Evolutionary conservation across 2,888 invertebrate species (phyloP), one percentile per base, ranked within the genome.

Genomic region (Melieria crassipennis): DNA sequence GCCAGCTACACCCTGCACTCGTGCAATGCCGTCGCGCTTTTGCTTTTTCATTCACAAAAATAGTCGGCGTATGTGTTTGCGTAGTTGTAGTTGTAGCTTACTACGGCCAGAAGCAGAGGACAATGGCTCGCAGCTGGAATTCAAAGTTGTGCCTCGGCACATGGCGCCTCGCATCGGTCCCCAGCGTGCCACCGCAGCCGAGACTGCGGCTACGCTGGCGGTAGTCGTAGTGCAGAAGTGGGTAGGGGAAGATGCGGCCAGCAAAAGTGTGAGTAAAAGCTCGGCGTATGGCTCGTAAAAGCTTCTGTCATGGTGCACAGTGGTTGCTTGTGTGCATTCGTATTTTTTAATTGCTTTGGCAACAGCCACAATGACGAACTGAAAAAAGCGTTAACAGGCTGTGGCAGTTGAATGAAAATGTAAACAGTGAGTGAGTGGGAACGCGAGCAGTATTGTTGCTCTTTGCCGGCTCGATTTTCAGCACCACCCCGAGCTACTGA

Each of bases 221-320:
- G 55, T 6, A 55, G 55, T 55, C 45, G 55, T 30, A 9, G 43
- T 9, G 10, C 7, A 16, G 30, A 42, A 1, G 9, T 13, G 30
- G 47, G 43, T 43, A 58, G 42, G n/a, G 42, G 48, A 10, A 30
- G 42, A 42, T 42, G 13, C 13, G 30, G 16, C 4, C 58, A 10
- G 48, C 47, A 48, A 47, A 66, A 61, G 65, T 70, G 65, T 65
- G 72, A 74, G 74, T 72, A 70, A 74, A 74, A 74, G 74, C 74
- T 74, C 72, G 42, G 45, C 63, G 74, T 72, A 74, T 72, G 71
- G 73, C 73, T 73, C 73, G 30, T 30, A 30, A 30, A 30, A 30
- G 30, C 30, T 30, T 30, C 30, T 30, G 30, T 2, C 30, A 16
- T 16, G 16, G 16, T 1, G 16, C 16, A 16, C 16, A 16, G 30